Evolutionary conservation across 2,113 vertebrate genomes (phyloP), one percentile per base, ranked within the genome.

Genomic region (Callithrix jacchus): DNA sequence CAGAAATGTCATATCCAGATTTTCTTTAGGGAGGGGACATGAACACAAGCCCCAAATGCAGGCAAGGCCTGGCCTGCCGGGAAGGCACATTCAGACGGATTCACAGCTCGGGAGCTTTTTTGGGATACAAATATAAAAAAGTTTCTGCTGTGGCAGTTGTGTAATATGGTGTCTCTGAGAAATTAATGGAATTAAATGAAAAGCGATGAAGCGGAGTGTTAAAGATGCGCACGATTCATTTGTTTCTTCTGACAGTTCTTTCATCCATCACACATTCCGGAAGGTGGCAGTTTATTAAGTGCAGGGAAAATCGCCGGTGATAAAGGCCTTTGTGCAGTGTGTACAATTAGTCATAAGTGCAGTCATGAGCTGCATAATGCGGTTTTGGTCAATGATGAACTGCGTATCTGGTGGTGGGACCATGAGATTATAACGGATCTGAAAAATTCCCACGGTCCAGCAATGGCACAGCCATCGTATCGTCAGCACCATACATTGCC

Each of bases 21-120:
- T n/a, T 23, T 54, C 49, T 91, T 82, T 35, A 35, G 6, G 0
- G 10, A n/a, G 40, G 9, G 66, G 42, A 32, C 61, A 21, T 8
- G 11, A 23, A 42, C 74, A 18, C 2, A 1, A 77, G 64, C 40
- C 45, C 58, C 45, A 14, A 1, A 0, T 13, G 0, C 12, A 18
- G 79, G 7, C 30, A 30, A 49, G 79, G 30, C 25, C 58, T 49
- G 74, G 32, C 30, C 58, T 35, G 2, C 21, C 23, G 56, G 40
- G 5, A 71, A 42, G 21, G 64, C 20, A 16, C 7, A 37, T 1
- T 89, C 35, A 74, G 47, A 84, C 87, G 47, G 37, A n/a, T n/a
- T 80, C 61, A 54, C 5, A 8, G 47, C 8, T 27, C 20, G 45
- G 23, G 20, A 68, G 6, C 42, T 40, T 91, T 35, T 61, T 52